A percentile compares a stretch with the other conserved stretches of the same genome.
Evolutionary conservation across 2,888 invertebrate genomes (phyloP).

Genomic region (Theretra japonica): DNA sequence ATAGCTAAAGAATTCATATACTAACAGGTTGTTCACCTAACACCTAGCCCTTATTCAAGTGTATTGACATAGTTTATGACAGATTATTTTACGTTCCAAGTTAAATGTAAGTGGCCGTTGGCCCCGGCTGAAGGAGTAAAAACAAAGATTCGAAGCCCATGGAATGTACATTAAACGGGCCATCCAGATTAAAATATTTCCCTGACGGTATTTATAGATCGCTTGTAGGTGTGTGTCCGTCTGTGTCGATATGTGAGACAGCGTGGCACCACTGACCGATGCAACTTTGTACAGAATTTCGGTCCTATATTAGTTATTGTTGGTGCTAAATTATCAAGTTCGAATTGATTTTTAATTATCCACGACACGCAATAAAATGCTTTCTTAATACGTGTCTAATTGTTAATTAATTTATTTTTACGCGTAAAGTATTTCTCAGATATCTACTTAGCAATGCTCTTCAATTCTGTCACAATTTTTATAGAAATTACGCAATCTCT

Average conservation of each 20-base stretch:
- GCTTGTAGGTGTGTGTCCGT: constrained; percentile 78
- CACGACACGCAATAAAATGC: background rate
- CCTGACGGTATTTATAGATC: constrained; percentile 80
- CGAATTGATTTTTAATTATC: background rate
- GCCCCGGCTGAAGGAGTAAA: constrained; percentile 61
- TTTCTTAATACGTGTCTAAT: background rate
- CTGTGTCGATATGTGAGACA: constrained; percentile 79
- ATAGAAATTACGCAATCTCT: background rate
- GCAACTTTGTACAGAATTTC: constrained; percentile 57
- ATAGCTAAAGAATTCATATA: constrained; percentile 50
- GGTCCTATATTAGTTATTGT: background rate
- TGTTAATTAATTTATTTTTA: background rate
- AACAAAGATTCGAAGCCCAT: constrained; percentile 67
- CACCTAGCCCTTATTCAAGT: constrained; percentile 62
- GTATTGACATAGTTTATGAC: constrained; percentile 68
- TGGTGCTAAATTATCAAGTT: background rate
- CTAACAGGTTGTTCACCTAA: constrained; percentile 61
- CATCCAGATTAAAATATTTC: constrained; percentile 84
- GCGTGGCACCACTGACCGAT: constrained; percentile 81
- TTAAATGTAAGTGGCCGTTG: constrained; percentile 66
- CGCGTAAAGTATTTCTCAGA: background rate
- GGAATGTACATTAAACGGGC: constrained; percentile 81
- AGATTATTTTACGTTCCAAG: constrained; percentile 57
- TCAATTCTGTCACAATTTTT: background rate
- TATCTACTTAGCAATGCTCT: no score